These are phyloP conservation scores for Herminia tarsipennalis DNA, from an alignment of 2,888 invertebrate genomes.

Conservation along the genomic window DNA sequence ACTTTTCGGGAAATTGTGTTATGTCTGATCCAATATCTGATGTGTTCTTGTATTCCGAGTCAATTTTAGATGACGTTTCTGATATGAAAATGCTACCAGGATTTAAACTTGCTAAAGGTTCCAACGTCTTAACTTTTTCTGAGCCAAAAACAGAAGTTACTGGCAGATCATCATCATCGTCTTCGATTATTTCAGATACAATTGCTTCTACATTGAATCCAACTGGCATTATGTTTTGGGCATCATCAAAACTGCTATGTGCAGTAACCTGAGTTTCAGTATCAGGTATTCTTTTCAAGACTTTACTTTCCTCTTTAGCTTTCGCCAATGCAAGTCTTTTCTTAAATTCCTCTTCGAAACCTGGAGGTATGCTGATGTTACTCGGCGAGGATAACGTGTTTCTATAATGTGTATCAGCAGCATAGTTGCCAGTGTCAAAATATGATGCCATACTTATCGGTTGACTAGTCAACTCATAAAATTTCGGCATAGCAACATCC, in stretches of 20 bases:
- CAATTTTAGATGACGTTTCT: background rate
- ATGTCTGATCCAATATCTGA: background rate
- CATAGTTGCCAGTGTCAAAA: constrained; percentile 79
- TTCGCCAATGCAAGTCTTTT: constrained; percentile 32
- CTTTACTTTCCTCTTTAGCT: constrained; percentile 13
- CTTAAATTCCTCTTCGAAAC: constrained; percentile 70
- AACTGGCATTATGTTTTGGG: constrained; percentile 24
- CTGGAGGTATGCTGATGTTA: constrained; percentile 64
- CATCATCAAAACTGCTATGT: background rate
- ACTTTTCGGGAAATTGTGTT: too few relatives aligned
- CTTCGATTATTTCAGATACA: constrained; percentile 31
- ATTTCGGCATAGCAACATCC: constrained; percentile 26
- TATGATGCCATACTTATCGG: constrained; percentile 72
- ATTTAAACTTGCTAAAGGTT: background rate
- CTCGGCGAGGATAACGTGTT: constrained; percentile 61
- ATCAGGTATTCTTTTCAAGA: constrained; percentile 47
- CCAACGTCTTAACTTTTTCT: background rate
- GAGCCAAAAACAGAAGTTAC: background rate
- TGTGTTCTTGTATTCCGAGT: background rate
- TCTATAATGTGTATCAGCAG: constrained; percentile 72
- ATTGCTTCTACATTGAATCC: constrained; percentile 35
- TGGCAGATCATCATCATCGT: constrained; percentile 18
- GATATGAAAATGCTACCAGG: background rate
- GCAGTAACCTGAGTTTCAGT: constrained; percentile 57
- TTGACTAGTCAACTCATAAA: constrained; percentile 51